Evolutionary conservation across 2,888 invertebrate genomes (phyloP).

Genomic region (Thera britannica): DNA sequence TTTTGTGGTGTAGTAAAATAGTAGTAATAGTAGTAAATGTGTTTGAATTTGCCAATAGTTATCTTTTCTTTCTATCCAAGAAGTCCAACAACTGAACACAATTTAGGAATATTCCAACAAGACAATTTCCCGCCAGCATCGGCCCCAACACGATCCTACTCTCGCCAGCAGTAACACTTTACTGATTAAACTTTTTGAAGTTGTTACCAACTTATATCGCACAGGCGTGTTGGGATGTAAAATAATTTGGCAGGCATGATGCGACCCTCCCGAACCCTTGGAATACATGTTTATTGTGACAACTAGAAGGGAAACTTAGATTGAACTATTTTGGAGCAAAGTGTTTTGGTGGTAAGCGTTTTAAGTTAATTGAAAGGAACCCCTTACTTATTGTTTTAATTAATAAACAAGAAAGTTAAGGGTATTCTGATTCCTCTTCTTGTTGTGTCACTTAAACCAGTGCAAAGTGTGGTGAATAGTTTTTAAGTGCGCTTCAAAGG

Average conservation of each 20-base stretch:
- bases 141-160: constrained; percentile 8
- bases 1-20: no score
- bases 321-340: constrained; percentile 25
- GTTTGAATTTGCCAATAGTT: no score
- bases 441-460: no score
- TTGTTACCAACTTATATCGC: constrained; percentile 44
- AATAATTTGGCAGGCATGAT: constrained; percentile 41
- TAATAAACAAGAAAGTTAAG: background rate
- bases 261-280: constrained; percentile 31
- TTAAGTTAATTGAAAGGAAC: constrained; percentile 18
- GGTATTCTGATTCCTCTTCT: no score
- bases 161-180: constrained; percentile 41
- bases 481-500: no score
- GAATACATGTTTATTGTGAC: constrained; percentile 40
- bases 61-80: no score
- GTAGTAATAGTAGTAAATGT: no score
- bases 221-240: constrained; percentile 41
- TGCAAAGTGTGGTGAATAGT: no score
- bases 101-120: background rate
- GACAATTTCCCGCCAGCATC: no score
- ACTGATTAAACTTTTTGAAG: constrained; percentile 53
- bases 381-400: constrained; percentile 5
- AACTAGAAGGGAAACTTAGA: constrained; percentile 31
- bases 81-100: no score
- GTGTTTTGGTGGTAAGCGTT: constrained; percentile 25